These are phyloP conservation scores for Clytia hemisphaerica DNA, from an alignment of 30 jellyfish, hydroid and myxozoan species.

Conservation along the genomic window DNA sequence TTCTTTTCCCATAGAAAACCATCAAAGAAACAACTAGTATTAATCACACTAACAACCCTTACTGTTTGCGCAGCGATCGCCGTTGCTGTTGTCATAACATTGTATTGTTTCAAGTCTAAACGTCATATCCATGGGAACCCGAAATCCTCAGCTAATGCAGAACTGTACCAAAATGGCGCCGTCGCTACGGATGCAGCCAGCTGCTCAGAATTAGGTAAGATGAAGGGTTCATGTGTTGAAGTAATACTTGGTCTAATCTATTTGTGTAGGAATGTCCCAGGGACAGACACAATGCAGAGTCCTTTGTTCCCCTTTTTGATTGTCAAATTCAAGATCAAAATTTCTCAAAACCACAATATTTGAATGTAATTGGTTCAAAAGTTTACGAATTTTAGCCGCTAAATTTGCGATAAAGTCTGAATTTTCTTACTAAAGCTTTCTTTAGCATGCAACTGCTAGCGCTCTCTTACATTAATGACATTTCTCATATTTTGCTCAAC, in stretches of 20 bases:
- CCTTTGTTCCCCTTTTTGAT: background rate
- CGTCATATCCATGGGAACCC: constrained; percentile 71
- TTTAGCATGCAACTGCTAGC: too few relatives aligned
- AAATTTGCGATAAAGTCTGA: background rate
- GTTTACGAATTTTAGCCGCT: too few relatives aligned
- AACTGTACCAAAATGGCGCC: constrained; percentile 79
- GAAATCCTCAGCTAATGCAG: constrained; percentile 88
- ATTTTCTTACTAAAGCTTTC: background rate
- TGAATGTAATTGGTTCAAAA: background rate
- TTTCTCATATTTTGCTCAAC: too few relatives aligned
- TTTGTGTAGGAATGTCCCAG: background rate
- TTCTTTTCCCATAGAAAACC: too few relatives aligned
- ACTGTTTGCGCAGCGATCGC: constrained; percentile 97
- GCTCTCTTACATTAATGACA: background rate
- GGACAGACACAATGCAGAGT: background rate
- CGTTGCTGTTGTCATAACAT: constrained; percentile 98
- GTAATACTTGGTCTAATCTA: background rate
- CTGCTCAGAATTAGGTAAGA: constrained; percentile 95
- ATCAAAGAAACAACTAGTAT: constrained; percentile 86
- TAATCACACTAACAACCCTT: constrained; percentile 82
- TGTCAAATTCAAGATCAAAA: background rate
- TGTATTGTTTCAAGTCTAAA: constrained; percentile 86
- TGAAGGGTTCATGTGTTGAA: too few relatives aligned
- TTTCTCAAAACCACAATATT: background rate
- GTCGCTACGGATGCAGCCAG: constrained; percentile 96